Evolutionary conservation across 64 coral and sea anemone genomes (phyloP), one percentile per base, ranked within the genome.

Genomic region (Astreopora myriophthalma): DNA sequence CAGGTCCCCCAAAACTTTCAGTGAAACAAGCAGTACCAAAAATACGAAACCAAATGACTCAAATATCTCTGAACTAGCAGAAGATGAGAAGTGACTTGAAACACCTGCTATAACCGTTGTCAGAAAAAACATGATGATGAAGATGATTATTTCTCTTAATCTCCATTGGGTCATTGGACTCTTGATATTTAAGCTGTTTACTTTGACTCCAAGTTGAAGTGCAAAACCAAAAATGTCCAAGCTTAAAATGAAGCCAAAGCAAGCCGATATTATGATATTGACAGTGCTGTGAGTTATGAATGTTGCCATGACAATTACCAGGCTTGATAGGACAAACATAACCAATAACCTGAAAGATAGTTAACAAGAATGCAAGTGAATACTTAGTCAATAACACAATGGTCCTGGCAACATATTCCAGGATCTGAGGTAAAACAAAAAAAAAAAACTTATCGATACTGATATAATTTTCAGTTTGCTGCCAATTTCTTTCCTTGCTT

Each of bases 1-100:
- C 0, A 93, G 0, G 62, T 99, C 97, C 37, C 83, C 93, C 34
- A 99, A 68, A 78, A 95, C 38, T 83, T 99, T 99, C 37, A 99
- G 19, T 19, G 93, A 48, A 48, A 96, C 67, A 19, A 95, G 42
- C 12, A 99, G 28, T 19, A 87, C 34, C 70, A 80, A 32, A 77
- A 99, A 96, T 40, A 87, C 75, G 80, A 83, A 84, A 48, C 94
- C 90, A 91, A 99, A 92, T 11, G 76, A 46, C 19, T 99, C 81
- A 48, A 94, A 93, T 1, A 73, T 91, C 8, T 85, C 3, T 0
- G 48, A 39, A 34, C 14, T 79, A 4, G 58, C 85, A 55, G 79
- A 48, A 27, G 61, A 63, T 62, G 90, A 95, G 20, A 96, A 86
- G 51, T 95, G 65, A 52, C 74, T 79, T 48, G 85, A 85, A 0